Percentiles rank a stretch among this genome's conserved stretches.
Conservation (phyloP, 53 echinoderm and acorn worm species). For the Apostichopus leukothele region DNA sequence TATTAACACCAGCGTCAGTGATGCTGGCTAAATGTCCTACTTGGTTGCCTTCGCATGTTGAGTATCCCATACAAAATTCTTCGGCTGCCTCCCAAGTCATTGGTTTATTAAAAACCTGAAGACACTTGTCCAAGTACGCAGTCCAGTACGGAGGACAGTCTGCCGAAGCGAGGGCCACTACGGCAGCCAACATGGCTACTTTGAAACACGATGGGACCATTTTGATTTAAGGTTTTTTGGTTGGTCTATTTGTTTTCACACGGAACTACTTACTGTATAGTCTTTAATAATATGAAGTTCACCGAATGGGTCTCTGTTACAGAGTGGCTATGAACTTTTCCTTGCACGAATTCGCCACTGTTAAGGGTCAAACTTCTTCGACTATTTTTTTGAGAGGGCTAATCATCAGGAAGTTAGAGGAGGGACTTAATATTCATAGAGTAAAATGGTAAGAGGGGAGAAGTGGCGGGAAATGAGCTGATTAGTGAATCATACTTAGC, state of each 20-base stretch:
- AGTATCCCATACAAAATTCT: conserved; percentile 51
- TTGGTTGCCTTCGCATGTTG: conserved; percentile 58
- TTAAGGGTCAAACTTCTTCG: no score
- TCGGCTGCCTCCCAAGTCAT: conserved; percentile 56
- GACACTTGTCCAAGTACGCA: conserved; percentile 53
- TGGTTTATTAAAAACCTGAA: conserved; percentile 45
- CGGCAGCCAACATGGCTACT: conserved; percentile 8
- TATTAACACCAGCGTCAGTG: conserved; percentile 41
- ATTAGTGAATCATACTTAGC: conserved; percentile 22
- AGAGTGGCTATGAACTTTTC: background rate
- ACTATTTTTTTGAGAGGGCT: background rate
- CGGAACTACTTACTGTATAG: no score
- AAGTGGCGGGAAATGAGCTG: conserved; percentile 4
- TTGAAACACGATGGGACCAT: conserved; percentile 26
- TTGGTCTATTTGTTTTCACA: no score
- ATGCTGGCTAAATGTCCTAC: conserved; percentile 59
- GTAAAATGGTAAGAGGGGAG: background rate
- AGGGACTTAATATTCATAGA: background rate
- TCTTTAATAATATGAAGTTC: background rate
- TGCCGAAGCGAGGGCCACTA: conserved; percentile 50
- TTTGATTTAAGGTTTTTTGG: background rate
- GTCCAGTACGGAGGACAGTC: conserved; percentile 61
- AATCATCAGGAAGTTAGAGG: background rate
- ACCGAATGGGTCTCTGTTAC: background rate
- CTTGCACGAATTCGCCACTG: background rate